phyloP scores from a whole-genome alignment of 2,797 vertebrate genomes.

The Acomys russatus region DNA sequence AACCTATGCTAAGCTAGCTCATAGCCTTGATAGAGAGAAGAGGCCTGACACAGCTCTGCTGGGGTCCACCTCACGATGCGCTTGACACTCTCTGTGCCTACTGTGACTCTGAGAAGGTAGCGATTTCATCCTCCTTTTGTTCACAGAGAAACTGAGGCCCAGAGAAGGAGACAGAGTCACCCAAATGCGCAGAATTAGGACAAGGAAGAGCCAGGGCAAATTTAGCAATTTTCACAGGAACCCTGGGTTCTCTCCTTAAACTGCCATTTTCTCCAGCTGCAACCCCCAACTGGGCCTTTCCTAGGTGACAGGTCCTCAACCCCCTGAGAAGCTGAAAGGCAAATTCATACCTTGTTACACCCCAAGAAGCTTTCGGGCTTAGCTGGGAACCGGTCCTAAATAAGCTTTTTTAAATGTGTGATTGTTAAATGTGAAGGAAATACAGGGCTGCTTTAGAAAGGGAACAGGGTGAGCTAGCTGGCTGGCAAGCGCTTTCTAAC shows the following conservation, averaged over 20 bases:
- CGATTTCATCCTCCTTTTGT: not conserved
- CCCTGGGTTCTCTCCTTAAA: not conserved
- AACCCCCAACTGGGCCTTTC: not conserved
- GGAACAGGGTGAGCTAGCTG: too few relatives aligned
- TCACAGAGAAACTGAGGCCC: not conserved
- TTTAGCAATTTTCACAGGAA: not conserved
- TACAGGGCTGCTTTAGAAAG: not conserved
- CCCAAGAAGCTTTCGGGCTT: not conserved
- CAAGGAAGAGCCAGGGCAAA: not conserved
- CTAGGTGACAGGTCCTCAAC: not conserved
- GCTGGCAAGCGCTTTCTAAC: not conserved
- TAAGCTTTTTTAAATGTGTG: not conserved
- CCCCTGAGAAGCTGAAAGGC: not conserved
- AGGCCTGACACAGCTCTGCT: not conserved
- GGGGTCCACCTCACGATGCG: too few relatives aligned
- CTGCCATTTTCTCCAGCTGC: not conserved
- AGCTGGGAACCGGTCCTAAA: not conserved
- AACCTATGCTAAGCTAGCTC: not conserved
- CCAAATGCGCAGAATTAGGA: too few relatives aligned
- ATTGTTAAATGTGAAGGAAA: not conserved
- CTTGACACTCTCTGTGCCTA: too few relatives aligned
- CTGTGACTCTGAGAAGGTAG: not conserved
- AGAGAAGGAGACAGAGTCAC: not conserved
- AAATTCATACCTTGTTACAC: not conserved
- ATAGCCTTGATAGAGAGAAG: not conserved